These are phyloP conservation scores for Ceratotherium simum DNA, from an alignment of 2,113 vertebrate genomes.

Conservation along the genomic window DNA sequence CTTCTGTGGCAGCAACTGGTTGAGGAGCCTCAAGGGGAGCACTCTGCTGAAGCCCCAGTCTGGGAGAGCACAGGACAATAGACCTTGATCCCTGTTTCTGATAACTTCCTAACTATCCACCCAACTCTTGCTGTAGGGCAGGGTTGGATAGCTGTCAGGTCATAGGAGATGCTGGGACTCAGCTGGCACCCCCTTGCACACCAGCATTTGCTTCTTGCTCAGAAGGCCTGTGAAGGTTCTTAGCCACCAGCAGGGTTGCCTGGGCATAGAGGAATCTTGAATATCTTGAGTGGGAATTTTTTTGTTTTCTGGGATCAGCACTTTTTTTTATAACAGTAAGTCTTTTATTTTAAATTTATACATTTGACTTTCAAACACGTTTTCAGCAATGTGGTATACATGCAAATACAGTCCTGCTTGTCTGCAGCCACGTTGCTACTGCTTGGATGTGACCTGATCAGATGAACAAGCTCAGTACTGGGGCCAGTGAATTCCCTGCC, in stretches of 20 bases:
- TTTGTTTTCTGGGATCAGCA: neutral
- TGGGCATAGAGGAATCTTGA: neutral
- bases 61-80: neutral
- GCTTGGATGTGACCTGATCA: neutral
- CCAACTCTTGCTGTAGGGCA: neutral
- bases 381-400: neutral
- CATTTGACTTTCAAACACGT: neutral
- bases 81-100: neutral
- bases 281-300: neutral
- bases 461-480: neutral
- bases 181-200: too few relatives aligned
- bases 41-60: neutral
- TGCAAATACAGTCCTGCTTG: too few relatives aligned
- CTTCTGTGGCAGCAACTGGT: neutral
- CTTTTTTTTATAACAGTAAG: neutral
- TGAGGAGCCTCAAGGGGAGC: neutral
- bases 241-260: neutral
- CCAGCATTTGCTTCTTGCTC: neutral
- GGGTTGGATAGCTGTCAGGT: neutral
- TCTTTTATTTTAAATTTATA: neutral
- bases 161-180: neutral
- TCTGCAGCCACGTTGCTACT: neutral
- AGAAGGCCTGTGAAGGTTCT: neutral
- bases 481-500: neutral
- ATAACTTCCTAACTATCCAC: too few relatives aligned